Evolutionary conservation across 2,113 vertebrate genomes (phyloP).

Genomic region (Urocynchramus pylzowi): DNA sequence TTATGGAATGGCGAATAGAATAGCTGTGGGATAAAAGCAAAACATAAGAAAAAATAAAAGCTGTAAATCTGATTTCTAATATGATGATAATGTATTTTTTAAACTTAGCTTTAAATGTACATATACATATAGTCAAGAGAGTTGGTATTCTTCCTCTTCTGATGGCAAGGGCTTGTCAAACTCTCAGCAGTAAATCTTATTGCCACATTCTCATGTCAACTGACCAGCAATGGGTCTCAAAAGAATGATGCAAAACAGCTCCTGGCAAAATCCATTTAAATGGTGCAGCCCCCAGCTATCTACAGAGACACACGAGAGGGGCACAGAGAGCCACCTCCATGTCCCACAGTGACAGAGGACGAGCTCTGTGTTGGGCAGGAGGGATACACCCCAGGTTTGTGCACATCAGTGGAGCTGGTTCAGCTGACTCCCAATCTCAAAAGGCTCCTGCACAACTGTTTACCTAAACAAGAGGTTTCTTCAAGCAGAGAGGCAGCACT

Average conservation of each 20-base stretch:
- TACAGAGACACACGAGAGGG: neutral
- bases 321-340: neutral
- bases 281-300: neutral
- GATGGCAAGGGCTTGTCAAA: neutral
- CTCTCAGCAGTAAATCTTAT: neutral
- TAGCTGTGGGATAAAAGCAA: conserved; percentile 84
- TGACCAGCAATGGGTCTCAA: neutral
- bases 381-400: neutral
- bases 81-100: neutral
- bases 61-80: conserved; percentile 1
- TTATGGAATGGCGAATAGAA: conserved; percentile 93
- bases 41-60: conserved; percentile 16
- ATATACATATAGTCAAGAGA: neutral
- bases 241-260: neutral
- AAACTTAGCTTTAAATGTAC: neutral
- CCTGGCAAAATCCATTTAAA: neutral
- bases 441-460: neutral
- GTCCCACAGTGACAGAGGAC: rapidly evolving
- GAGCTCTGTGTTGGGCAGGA: neutral
- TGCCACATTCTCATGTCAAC: neutral
- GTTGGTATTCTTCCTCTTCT: neutral
- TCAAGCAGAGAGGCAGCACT: neutral
- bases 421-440: neutral
- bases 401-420: neutral
- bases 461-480: neutral